These are phyloP conservation scores for Drosophila chauvacae DNA, from an alignment of 1,140 invertebrate species.

Conservation along the genomic window DNA sequence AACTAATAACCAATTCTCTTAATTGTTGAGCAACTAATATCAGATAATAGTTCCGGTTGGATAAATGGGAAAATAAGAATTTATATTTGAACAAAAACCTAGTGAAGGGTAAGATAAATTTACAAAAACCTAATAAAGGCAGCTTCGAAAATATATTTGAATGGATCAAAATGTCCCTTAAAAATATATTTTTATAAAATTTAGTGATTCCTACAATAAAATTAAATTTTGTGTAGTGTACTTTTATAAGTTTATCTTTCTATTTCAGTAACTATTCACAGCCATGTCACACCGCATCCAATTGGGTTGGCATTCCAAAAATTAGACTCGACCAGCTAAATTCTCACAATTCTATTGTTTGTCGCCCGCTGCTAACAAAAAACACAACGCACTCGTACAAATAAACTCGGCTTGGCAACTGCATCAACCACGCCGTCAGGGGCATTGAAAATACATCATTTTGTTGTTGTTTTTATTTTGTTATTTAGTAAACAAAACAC, in stretches of 20 bases:
- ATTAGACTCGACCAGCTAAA: constrained; percentile 21
- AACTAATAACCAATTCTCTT: neutral
- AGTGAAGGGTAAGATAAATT: too few relatives aligned
- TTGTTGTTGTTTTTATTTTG: constrained; percentile 11
- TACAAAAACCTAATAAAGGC: neutral
- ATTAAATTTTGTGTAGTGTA: neutral
- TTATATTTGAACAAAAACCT: too few relatives aligned
- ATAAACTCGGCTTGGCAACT: constrained; percentile 55
- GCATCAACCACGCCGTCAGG: constrained; percentile 1
- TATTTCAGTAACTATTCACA: constrained; percentile 20
- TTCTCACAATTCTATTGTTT: constrained; percentile 57
- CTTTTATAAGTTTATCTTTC: neutral
- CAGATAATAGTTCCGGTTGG: constrained; percentile 10
- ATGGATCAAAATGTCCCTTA: neutral
- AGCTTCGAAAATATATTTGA: neutral
- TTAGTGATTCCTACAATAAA: neutral
- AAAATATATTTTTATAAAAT: neutral
- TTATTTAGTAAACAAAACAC: constrained; percentile 66
- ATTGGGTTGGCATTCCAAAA: constrained; percentile 20
- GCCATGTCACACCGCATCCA: constrained; percentile 19
- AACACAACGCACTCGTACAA: constrained; percentile 35
- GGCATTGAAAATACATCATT: constrained; percentile 18
- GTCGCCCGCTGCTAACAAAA: constrained; percentile 28
- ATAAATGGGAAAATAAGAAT: constrained; percentile 1
- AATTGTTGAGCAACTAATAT: neutral